Base-by-base conservation (phyloP, 1,140 invertebrate species). In the Drosophila nasuta region DNA sequence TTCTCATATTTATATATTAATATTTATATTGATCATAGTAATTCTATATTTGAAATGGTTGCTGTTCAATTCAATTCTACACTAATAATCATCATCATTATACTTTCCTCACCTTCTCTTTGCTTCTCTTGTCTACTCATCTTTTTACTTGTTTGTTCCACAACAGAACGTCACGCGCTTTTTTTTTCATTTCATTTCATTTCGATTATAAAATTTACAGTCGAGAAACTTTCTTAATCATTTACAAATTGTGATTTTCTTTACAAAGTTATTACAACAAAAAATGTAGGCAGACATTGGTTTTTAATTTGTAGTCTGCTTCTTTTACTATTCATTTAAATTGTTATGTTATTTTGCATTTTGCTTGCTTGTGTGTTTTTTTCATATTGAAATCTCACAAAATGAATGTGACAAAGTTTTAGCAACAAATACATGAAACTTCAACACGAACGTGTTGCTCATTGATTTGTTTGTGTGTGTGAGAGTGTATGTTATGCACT, bases 201-300 rank as follows among this genome's bases (percentile, higher is more conserved):
- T 45, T 62, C 30, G 11, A 58, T 66, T 43, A 66, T 54, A 35
- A 73, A 83, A 86, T 88, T 80, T 87, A 87, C 82, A 87, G 80
- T 88, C 83, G 76, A 88, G 77, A 79, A 28, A 38, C 59, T 35
- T 46, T 49, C 67, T 77, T 76, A 82, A 82, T 77, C 79, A 87
- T 87, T 87, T 86, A 86, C 82, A 86, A 66, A 82, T 82, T 76
- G 56, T 41, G 66, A 67, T 82, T 69, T 75, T 89, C 83, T 88
- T 70, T 83, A 88, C 73, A 89, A 88, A 73, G 52, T 57, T 73
- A 65, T 80, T 82, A 88, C 79, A 88, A 77, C 76, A 52, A 78
- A 82, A 79, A 73, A 77, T 74, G 69, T 79, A 74, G 54, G 76
- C 65, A 79, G 65, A 88, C 70, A 64, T 69, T 70, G 35, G 35